phyloP scores from a whole-genome alignment of 2,888 invertebrate genomes.

The Troides oblongomaculatus region DNA sequence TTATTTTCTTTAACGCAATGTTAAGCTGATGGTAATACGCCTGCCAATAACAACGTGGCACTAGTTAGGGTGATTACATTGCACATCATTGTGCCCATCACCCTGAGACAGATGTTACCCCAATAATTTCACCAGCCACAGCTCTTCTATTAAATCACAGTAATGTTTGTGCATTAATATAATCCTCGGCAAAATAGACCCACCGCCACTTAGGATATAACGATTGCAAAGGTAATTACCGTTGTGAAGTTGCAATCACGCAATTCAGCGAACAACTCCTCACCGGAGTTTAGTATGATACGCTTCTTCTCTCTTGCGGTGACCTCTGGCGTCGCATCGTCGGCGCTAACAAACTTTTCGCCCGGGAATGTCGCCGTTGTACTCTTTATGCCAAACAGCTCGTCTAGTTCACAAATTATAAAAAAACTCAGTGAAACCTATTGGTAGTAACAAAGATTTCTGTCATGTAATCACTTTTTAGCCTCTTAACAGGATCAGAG shows the following conservation, averaged over 20 bases:
- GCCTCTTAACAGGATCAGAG: no score
- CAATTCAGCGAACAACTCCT: slow-evolving; percentile 92
- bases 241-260: slow-evolving; percentile 96
- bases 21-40: no score
- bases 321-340: slow-evolving; percentile 80
- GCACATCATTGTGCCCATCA: no score
- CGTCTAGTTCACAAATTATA: slow-evolving; percentile 81
- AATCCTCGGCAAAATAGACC: no score
- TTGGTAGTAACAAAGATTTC: no score
- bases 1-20: not conserved
- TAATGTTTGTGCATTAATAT: no score
- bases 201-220: not conserved
- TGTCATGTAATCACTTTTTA: no score
- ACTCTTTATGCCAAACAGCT: slow-evolving; percentile 92
- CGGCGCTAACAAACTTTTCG: slow-evolving; percentile 87
- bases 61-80: no score
- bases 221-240: slow-evolving; percentile 51
- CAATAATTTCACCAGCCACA: no score
- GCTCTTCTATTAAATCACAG: no score
- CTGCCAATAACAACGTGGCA: no score
- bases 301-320: slow-evolving; percentile 84
- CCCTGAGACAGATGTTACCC: no score
- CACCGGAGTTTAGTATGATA: slow-evolving; percentile 92
- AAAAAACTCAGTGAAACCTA: not conserved
- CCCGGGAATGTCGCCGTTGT: slow-evolving; percentile 91